These are phyloP conservation scores for Cybosia mesomella DNA, from an alignment of 2,888 invertebrate genomes.

Conservation along the genomic window DNA sequence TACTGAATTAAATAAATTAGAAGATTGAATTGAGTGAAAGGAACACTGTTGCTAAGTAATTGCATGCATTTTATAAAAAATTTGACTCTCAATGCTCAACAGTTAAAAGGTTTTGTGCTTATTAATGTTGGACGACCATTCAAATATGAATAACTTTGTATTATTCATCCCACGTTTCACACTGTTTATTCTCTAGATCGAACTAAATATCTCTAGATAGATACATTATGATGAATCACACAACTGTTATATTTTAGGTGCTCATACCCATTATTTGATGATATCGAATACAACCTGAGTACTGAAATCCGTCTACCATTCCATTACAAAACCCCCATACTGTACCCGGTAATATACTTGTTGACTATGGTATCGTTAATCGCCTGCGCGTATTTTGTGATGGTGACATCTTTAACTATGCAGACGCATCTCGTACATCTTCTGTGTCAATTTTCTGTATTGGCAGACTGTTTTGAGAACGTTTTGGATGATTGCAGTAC, in stretches of 20 bases:
- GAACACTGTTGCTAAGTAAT: too few species aligned
- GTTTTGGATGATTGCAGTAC: slow-evolving; percentile 63
- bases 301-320: slow-evolving; percentile 66
- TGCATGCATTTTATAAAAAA: too few species aligned
- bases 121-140: too few species aligned
- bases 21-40: not conserved
- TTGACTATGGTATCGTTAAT: slow-evolving; percentile 59
- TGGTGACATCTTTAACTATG: slow-evolving; percentile 73
- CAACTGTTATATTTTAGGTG: slow-evolving; percentile 63
- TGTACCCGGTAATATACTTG: slow-evolving; percentile 64
- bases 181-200: too few species aligned
- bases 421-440: slow-evolving; percentile 74
- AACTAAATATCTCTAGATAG: too few species aligned
- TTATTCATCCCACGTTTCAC: too few species aligned
- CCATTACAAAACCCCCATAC: slow-evolving; percentile 54
- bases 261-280: slow-evolving; percentile 71
- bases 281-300: slow-evolving; percentile 74
- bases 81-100: too few species aligned
- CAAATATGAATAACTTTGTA: too few species aligned
- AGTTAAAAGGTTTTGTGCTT: too few species aligned
- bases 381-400: slow-evolving; percentile 70
- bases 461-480: slow-evolving; percentile 72
- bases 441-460: slow-evolving; percentile 73
- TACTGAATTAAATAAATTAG: not conserved
- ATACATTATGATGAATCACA: not conserved